Evolutionary conservation across 2,888 invertebrate genomes (phyloP).

Genomic region (Agrilus mali): DNA sequence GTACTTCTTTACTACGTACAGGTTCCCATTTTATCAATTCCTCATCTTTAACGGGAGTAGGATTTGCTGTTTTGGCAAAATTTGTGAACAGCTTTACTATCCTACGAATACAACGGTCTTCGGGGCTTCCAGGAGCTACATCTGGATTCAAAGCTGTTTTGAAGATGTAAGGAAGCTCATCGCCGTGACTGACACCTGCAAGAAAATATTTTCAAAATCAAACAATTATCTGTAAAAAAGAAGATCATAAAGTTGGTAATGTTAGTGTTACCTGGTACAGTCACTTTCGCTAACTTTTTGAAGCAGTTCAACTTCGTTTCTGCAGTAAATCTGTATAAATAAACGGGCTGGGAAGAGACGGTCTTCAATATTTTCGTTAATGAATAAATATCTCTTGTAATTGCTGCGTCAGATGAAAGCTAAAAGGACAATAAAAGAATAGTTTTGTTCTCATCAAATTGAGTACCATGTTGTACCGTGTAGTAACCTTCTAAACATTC

Average conservation of each 20-base stretch:
- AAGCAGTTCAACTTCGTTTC: conserved; percentile 5
- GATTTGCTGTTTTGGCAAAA: conserved; percentile 20
- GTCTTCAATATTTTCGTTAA: background rate
- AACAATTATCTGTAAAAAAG: too few species aligned
- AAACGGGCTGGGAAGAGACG: background rate
- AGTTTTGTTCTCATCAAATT: too few species aligned
- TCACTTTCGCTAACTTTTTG: conserved; percentile 1
- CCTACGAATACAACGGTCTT: conserved; percentile 14
- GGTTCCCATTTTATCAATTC: conserved; percentile 18
- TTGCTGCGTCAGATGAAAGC: too few species aligned
- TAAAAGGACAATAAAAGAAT: background rate
- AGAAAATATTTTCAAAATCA: background rate
- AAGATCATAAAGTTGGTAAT: too few species aligned
- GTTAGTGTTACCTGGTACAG: background rate
- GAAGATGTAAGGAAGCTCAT: conserved; percentile 21
- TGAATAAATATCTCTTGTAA: too few species aligned
- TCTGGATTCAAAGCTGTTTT: conserved; percentile 10
- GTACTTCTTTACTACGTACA: conserved; percentile 10
- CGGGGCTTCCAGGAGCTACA: conserved; percentile 11
- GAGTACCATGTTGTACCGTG: too few species aligned
- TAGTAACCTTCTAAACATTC: background rate
- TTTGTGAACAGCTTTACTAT: conserved; percentile 20
- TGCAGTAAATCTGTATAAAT: conserved; percentile 3
- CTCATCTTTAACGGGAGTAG: conserved; percentile 10
- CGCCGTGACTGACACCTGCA: conserved; percentile 19